A percentile compares a stretch with the other conserved stretches of the same genome.
Conservation (phyloP, 2,888 invertebrate genomes). For the Megamerina dolium region DNA sequence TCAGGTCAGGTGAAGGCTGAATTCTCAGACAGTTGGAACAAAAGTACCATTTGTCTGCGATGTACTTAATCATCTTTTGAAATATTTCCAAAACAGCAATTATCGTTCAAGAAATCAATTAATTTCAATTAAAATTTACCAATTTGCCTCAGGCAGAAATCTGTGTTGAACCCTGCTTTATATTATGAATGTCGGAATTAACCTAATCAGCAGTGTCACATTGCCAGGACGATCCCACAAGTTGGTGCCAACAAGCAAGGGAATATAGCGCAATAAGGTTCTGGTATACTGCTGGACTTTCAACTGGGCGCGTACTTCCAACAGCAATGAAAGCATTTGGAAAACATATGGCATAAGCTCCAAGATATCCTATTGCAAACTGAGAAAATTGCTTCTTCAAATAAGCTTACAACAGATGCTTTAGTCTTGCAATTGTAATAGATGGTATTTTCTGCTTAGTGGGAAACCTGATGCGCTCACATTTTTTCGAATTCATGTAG, state of each 20-base stretch:
- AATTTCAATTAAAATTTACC: slow-evolving; percentile 51
- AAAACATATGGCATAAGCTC: slow-evolving; percentile 99
- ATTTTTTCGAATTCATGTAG: too few species aligned
- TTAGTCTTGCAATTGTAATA: slow-evolving; percentile 68
- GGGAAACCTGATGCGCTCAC: too few species aligned
- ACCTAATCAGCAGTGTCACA: slow-evolving; percentile 86
- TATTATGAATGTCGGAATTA: slow-evolving; percentile 84
- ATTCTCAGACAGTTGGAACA: too few species aligned
- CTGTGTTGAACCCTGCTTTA: slow-evolving; percentile 65
- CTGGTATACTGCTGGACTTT: slow-evolving; percentile 57
- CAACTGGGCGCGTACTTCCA: slow-evolving; percentile 74
- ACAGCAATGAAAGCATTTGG: slow-evolving; percentile 87
- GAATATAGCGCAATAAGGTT: slow-evolving; percentile 82
- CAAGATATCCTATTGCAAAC: slow-evolving; percentile 84
- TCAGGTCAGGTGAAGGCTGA: too few species aligned
- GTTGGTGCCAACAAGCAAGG: slow-evolving; percentile 84
- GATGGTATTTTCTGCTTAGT: too few species aligned
- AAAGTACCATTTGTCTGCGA: slow-evolving; percentile 92
- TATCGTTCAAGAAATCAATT: not conserved
- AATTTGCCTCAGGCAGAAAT: slow-evolving; percentile 66
- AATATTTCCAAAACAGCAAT: slow-evolving; percentile 83
- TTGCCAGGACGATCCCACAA: slow-evolving; percentile 93
- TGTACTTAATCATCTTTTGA: slow-evolving; percentile 91
- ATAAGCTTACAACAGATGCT: slow-evolving; percentile 71
- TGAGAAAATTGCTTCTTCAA: slow-evolving; percentile 89